Conservation (phyloP, 2,113 vertebrate genomes). For the Cygnus buccinator region DNA sequence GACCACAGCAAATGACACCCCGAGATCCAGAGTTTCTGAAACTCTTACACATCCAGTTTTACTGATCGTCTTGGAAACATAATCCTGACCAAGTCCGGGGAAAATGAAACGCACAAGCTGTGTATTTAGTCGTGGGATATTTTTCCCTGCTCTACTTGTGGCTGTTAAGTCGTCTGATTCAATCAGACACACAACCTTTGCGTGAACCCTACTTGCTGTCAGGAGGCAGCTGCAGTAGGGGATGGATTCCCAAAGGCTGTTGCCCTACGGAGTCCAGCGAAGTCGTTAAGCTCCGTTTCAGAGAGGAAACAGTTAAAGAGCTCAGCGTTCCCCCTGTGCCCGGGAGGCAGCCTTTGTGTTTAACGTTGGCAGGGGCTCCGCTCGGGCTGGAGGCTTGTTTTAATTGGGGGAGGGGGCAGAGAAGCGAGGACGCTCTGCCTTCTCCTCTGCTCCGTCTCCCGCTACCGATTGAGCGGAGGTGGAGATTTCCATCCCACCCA, state of each 20-base stretch:
- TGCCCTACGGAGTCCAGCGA: not conserved
- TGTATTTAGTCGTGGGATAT: not conserved
- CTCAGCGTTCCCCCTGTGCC: slow-evolving; percentile 52
- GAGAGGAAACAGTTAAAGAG: slow-evolving; percentile 78
- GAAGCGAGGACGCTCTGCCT: slow-evolving; percentile 60
- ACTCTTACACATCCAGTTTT: not conserved
- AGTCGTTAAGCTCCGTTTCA: not conserved
- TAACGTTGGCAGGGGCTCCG: slow-evolving; percentile 66
- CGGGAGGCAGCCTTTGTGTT: slow-evolving; percentile 71
- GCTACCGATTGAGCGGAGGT: slow-evolving; percentile 77
- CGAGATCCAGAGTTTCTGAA: not conserved
- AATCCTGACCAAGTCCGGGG: not conserved
- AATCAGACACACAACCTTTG: not conserved
- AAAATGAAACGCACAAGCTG: not conserved
- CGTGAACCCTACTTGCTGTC: rapidly evolving
- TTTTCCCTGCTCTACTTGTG: not conserved
- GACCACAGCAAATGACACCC: not conserved
- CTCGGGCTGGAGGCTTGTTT: slow-evolving; percentile 74
- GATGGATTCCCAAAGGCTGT: not conserved
- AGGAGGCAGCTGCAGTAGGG: not conserved
- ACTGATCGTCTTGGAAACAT: not conserved
- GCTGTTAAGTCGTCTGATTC: not conserved
- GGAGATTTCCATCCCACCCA: slow-evolving; percentile 86
- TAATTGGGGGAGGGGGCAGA: slow-evolving; percentile 46
- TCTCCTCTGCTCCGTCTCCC: slow-evolving; percentile 22